These are phyloP conservation scores for Callyntrura guangdongensis DNA, from an alignment of 2,888 invertebrate species.

Conservation along the genomic window DNA sequence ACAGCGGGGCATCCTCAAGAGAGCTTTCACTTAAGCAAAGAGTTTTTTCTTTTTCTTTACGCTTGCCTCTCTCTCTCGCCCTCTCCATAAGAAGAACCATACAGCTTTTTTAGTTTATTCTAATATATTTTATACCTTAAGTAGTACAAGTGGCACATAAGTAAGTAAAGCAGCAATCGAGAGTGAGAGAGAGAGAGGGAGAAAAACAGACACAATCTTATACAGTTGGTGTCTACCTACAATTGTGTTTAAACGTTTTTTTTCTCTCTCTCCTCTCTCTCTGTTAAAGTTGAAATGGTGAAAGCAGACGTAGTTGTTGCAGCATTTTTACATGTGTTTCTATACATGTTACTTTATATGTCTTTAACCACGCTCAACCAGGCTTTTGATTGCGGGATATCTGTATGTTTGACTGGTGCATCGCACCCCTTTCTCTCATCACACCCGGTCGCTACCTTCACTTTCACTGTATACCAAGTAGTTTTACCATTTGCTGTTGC, in stretches of 20 bases:
- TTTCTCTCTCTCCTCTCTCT: too few species aligned
- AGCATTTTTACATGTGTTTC: conserved; percentile 50
- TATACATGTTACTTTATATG: conserved; percentile 12
- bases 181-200: conserved; percentile 15
- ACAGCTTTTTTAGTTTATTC: conserved; percentile 58
- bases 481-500: conserved; percentile 39
- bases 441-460: conserved; percentile 19
- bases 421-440: conserved; percentile 51
- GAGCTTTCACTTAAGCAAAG: conserved; percentile 75
- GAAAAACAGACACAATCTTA: conserved; percentile 59
- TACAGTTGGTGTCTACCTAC: conserved; percentile 34
- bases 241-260: conserved; percentile 49
- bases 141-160: conserved; percentile 75
- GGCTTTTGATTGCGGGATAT: conserved; percentile 55
- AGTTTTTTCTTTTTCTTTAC: conserved; percentile 70
- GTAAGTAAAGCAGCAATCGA: conserved; percentile 56
- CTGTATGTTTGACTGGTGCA: conserved; percentile 33
- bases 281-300: conserved; percentile 11
- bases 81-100: conserved; percentile 56
- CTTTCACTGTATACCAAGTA: background rate
- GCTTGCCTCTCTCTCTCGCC: conserved; percentile 48
- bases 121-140: conserved; percentile 73
- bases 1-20: conserved; percentile 77
- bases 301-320: conserved; percentile 49
- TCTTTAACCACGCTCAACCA: conserved; percentile 17